phyloP scores from a whole-genome alignment of 2,797 vertebrate species.

The Amphiprion clarkii region DNA sequence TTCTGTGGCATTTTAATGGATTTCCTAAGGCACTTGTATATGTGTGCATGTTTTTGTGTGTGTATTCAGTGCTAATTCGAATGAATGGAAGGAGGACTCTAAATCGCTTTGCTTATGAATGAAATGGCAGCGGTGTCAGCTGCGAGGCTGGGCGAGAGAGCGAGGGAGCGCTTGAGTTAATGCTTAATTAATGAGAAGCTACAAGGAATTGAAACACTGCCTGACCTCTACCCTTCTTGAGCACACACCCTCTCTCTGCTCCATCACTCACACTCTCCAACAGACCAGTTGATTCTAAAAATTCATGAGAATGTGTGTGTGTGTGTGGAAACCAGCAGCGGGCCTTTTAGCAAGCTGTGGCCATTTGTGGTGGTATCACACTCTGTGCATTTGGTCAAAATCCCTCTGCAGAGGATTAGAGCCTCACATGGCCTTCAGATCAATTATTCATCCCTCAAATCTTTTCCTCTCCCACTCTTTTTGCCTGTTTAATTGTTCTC shows the following conservation, averaged over 20 bases:
- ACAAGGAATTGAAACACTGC: constrained; percentile 40
- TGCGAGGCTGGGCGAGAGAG: constrained; percentile 11
- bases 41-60: constrained; percentile 20
- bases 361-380: not conserved
- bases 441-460: constrained; percentile 55
- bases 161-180: constrained; percentile 14
- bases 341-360: constrained; percentile 1
- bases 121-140: constrained; percentile 46
- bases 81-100: constrained; percentile 51
- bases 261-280: constrained; percentile 23
- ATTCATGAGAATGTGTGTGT: not conserved
- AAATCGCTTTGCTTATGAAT: constrained; percentile 62
- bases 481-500: constrained; percentile 37
- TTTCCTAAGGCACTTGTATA: constrained; percentile 30
- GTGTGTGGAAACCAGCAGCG: constrained; percentile 6
- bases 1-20: constrained; percentile 48
- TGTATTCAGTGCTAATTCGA: constrained; percentile 34
- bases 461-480: constrained; percentile 2
- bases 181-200: constrained; percentile 63
- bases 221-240: constrained; percentile 52
- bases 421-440: constrained; percentile 40
- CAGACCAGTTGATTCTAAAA: constrained; percentile 3
- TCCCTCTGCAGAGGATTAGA: constrained; percentile 7
- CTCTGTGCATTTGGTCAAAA: constrained; percentile 6
- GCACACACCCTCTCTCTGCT: not conserved